Evolutionary conservation across 1,140 invertebrate genomes (phyloP), one percentile per base, ranked within the genome.

Genomic region (Drosophila yakuba): DNA sequence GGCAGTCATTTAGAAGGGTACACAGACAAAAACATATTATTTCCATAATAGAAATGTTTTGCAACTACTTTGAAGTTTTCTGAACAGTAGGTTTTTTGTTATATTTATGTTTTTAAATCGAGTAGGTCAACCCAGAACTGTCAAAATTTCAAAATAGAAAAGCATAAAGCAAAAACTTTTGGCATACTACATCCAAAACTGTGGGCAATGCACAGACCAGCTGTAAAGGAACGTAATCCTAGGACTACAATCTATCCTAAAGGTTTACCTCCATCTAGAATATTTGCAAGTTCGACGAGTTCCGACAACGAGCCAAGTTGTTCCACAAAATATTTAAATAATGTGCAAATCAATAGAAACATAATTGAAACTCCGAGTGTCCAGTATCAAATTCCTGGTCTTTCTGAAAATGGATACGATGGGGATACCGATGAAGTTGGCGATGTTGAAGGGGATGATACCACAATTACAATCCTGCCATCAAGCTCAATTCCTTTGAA

Each of bases 381-480:
- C 11, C n/a, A 14, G 10, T 55, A 17, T 7, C 17, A 12, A 1
- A 59, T n/a, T 11, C 11, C 8, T 12, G n/a, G 32, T 36, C n/a
- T 3, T 4, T 8, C n/a, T 15, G 35, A 41, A 2, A 12, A 23
- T 5, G 25, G 14, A 0, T 15, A 15, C 17, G 57, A 25, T 8
- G 59, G n/a, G 10, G 62, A 62, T 28, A 12, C 17, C 11, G 63
- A 61, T 15, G 14, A 60, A 17, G n/a, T 14, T 15, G 7, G 3
- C 2, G 57, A 64, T 3, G 17, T 11, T 5, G 50, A 11, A 4
- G 8, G 4, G 6, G 28, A 43, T 39, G 14, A 4, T 1, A 2
- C 35, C 1, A 38, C 38, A 14, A 12, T 41, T 0, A 23, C 25
- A 3, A 3, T 14, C 4, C 12, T 8, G 28, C 28, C 28, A 7